Percentiles rank a stretch among this genome's conserved stretches.
phyloP scores from a whole-genome alignment of 1,140 invertebrate genomes.

The Trichonephila clavipes region DNA sequence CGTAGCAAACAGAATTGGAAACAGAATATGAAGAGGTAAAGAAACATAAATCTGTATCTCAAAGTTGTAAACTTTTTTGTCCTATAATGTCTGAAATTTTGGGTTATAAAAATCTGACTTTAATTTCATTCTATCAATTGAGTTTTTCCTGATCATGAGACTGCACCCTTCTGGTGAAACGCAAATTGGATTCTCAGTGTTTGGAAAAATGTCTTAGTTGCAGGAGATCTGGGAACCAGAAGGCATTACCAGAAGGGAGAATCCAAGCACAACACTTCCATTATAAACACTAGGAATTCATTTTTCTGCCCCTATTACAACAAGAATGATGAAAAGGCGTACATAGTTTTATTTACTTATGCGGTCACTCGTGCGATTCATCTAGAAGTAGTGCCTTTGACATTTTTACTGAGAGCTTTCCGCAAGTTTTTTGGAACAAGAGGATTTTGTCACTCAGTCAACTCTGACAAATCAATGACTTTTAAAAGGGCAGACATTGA shows the following conservation, averaged over 20 bases:
- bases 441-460: not conserved
- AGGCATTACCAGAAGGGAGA: too few species aligned
- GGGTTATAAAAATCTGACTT: not conserved
- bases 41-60: not conserved
- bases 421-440: not conserved
- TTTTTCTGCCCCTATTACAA: not conserved
- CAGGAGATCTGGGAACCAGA: not conserved
- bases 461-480: not conserved
- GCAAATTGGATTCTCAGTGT: not conserved
- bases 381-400: not conserved
- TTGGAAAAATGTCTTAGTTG: not conserved
- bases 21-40: not conserved
- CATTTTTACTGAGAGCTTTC: not conserved
- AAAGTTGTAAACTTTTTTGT: not conserved
- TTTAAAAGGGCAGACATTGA: not conserved
- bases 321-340: not conserved
- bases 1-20: not conserved
- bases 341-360: not conserved
- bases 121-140: too few species aligned
- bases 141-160: not conserved
- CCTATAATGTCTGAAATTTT: not conserved
- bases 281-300: not conserved
- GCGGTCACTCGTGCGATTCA: not conserved
- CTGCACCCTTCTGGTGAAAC: not conserved
- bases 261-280: too few species aligned